A percentile compares a stretch with the other conserved stretches of the same genome.
Conservation (phyloP, 1,140 invertebrate species). For the Cyclina sinensis region DNA sequence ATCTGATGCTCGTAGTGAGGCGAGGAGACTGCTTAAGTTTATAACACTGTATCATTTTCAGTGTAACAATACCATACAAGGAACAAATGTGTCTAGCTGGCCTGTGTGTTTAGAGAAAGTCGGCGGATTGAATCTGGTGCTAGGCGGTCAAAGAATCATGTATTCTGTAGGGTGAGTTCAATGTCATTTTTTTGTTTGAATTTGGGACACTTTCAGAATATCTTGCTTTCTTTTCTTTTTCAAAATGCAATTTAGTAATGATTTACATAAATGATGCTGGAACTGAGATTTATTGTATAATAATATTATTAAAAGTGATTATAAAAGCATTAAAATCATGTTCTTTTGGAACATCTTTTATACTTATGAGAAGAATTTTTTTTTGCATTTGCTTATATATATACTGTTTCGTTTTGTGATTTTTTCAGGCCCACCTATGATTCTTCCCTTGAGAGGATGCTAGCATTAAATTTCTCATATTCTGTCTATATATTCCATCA, state of each 20-base stretch:
- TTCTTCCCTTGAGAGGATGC: conserved; percentile 78
- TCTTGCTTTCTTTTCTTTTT: too few species aligned
- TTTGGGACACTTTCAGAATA: too few species aligned
- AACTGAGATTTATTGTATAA: too few species aligned
- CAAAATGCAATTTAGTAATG: too few species aligned
- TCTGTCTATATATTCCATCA: conserved; percentile 76
- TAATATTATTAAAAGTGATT: too few species aligned
- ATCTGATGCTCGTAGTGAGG: conserved; percentile 83
- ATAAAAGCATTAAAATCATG: too few species aligned
- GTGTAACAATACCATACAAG: conserved; percentile 81
- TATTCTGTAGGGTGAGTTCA: conserved; percentile 83
- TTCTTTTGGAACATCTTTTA: too few species aligned
- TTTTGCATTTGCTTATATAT: too few species aligned
- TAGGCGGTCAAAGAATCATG: conserved; percentile 72
- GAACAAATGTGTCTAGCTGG: conserved; percentile 80
- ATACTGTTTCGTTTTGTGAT: too few species aligned
- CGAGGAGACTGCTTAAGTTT: conserved; percentile 82
- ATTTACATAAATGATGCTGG: too few species aligned
- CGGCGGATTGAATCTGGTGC: conserved; percentile 78
- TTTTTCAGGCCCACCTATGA: conserved; percentile 77
- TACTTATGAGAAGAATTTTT: too few species aligned
- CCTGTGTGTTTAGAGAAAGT: conserved; percentile 80
- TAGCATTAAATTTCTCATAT: conserved; percentile 78
- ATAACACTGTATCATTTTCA: conserved; percentile 83
- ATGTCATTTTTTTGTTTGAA: too few species aligned